A percentile compares a stretch with the other conserved stretches of the same genome.
Evolutionary conservation across 2,888 invertebrate genomes (phyloP).

Genomic region (Diarsia dahlii): DNA sequence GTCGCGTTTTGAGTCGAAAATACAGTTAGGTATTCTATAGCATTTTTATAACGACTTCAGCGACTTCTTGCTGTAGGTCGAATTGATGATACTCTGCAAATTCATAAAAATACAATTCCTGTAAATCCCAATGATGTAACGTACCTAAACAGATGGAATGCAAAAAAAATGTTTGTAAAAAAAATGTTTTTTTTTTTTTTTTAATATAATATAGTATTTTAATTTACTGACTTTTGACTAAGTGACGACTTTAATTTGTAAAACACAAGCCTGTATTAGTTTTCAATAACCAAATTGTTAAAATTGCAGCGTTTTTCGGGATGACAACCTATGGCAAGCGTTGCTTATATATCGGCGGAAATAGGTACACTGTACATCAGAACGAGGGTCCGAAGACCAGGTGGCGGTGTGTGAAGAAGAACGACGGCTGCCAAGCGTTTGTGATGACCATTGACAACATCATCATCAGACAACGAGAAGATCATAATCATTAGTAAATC

Average conservation of each 20-base stretch:
- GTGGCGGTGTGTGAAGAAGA: conserved; percentile 80
- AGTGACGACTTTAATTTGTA: neutral
- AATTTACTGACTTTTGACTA: neutral
- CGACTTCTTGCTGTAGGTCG: too few relatives aligned
- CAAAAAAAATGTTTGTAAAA: too few relatives aligned
- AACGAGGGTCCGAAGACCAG: conserved; percentile 81
- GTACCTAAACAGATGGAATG: too few relatives aligned
- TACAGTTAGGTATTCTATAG: too few relatives aligned
- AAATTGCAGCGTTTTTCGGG: conserved; percentile 78
- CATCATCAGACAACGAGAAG: conserved; percentile 70
- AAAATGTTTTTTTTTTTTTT: too few relatives aligned
- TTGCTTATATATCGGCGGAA: conserved; percentile 77
- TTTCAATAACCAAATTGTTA: conserved; percentile 18
- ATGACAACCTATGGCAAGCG: conserved; percentile 78
- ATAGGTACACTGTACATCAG: conserved; percentile 82
- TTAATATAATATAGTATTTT: neutral
- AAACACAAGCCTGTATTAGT: neutral
- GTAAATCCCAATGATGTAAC: too few relatives aligned
- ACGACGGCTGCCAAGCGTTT: conserved; percentile 76
- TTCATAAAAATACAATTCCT: too few relatives aligned
- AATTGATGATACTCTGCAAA: too few relatives aligned
- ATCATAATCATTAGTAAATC: conserved; percentile 74
- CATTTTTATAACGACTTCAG: too few relatives aligned
- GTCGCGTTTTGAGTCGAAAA: too few relatives aligned
- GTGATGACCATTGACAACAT: conserved; percentile 77